Base-by-base conservation (phyloP, 2,888 invertebrate genomes). In the Didymodactylos carnosus region DNA sequence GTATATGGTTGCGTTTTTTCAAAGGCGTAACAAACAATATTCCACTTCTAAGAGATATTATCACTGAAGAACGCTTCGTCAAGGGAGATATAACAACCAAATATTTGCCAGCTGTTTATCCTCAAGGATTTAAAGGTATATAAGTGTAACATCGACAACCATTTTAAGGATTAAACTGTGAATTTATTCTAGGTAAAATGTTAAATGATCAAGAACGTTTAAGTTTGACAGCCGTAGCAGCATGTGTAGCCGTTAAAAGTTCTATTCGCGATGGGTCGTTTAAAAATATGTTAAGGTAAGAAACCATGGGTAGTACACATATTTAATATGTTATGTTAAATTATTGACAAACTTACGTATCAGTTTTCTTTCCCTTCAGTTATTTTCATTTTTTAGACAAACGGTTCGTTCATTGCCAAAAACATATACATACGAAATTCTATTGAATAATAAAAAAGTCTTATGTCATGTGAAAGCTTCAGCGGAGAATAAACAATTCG, bases 11-110 rank as follows among this genome's bases (percentile, higher is more conserved):
- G 40, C 40, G 39, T 69, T 46, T 35, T 70, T 41, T 35, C 39
- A 11, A 16, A 62, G 85, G 87, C 74, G 86, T 88, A 14, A 86
- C 87, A 1, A 87, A 88, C 79, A 88, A 88, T 80, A 87, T 88
- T 77, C 86, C 88, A 10, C 81, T 88, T 62, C 81, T 88, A 62
- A 79, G 88, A 75, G 88, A 88, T 78, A 86, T 88, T 77, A 81
- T 88, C 74, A 86, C 85, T 7, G 87, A 88, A 81, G 78, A 79
- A 27, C 79, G 82, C n/a, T 88, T 88, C 82, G 83, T 85, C 0
- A 77, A 78, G 23, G 87, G 87, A 7, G 83, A 88, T 78, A 86
- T 88, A 76, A 86, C 83, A 77, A 88, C 88, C 35, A 87, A 87
- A 78, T 88, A 88, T 80, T 82, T 88, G 73, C 84, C 84, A 19